Percentiles rank a stretch among this genome's conserved stretches.
phyloP scores from a whole-genome alignment of 2,888 invertebrate genomes.

The Halictus ligatus region DNA sequence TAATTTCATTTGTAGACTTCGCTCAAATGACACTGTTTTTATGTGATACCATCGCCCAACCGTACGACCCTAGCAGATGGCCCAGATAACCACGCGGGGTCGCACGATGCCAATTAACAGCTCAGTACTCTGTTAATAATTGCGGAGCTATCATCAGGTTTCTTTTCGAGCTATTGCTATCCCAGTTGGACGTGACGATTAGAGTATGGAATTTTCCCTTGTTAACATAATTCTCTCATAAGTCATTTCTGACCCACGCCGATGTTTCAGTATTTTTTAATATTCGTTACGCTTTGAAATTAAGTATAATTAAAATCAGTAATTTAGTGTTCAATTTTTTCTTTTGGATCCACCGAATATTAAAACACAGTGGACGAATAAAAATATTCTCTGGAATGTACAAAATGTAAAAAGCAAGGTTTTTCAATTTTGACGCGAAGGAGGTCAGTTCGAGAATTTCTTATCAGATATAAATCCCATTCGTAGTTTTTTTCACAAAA shows the following conservation, averaged over 20 bases:
- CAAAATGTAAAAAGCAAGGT: neutral
- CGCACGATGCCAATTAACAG: constrained; percentile 6
- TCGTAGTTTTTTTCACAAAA: neutral
- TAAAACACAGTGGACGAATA: too few species aligned
- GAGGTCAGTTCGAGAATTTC: neutral
- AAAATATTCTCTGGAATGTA: neutral
- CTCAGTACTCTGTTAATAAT: constrained; percentile 11
- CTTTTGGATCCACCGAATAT: too few species aligned
- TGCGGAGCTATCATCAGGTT: neutral
- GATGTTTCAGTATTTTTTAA: too few species aligned
- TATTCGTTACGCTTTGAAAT: too few species aligned
- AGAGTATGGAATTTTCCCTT: neutral
- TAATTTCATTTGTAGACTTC: neutral
- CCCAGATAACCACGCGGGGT: neutral
- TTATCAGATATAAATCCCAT: neutral
- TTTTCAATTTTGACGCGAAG: neutral
- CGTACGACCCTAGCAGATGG: constrained; percentile 9
- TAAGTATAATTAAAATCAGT: too few species aligned
- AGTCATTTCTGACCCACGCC: too few species aligned
- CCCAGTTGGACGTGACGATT: neutral
- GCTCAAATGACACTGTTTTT: constrained; percentile 2
- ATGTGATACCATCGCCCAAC: neutral
- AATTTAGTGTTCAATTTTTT: too few species aligned
- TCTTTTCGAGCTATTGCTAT: neutral
- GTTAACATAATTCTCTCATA: neutral